Evolutionary conservation across 2,113 vertebrate genomes (phyloP).

Genomic region (Chloroceryle aenea): DNA sequence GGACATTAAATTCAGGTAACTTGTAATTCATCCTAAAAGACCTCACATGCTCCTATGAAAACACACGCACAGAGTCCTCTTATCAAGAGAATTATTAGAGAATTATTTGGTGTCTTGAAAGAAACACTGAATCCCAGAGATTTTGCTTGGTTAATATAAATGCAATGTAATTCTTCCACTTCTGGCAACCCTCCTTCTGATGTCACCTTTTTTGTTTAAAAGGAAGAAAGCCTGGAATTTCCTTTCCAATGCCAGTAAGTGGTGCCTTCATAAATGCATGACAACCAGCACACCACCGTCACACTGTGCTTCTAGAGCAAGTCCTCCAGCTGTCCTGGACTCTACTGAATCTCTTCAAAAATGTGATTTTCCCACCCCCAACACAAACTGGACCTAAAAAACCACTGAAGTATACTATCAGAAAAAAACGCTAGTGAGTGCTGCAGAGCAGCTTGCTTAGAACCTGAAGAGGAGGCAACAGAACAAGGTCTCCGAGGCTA

Average conservation of each 20-base stretch:
- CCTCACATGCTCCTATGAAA: background rate
- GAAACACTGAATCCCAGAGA: background rate
- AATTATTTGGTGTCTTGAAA: background rate
- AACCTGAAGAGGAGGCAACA: background rate
- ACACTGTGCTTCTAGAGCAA: background rate
- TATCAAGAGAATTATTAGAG: background rate
- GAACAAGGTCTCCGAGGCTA: background rate
- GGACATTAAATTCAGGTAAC: background rate
- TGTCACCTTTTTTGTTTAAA: background rate
- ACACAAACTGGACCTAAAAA: background rate
- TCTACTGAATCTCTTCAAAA: background rate
- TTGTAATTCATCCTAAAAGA: background rate
- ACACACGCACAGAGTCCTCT: background rate
- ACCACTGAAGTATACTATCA: background rate
- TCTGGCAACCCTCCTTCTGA: background rate
- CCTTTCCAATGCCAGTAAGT: background rate
- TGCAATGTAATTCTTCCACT: background rate
- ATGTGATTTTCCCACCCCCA: rapidly evolving
- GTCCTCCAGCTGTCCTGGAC: background rate
- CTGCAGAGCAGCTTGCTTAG: background rate
- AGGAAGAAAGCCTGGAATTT: background rate
- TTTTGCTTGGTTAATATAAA: background rate
- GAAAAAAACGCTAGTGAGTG: background rate
- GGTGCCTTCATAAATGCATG: background rate
- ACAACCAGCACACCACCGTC: background rate